A percentile compares a stretch with the other conserved stretches of the same genome.
phyloP scores from a whole-genome alignment of 2,888 invertebrate species.

The Pterostichus niger region DNA sequence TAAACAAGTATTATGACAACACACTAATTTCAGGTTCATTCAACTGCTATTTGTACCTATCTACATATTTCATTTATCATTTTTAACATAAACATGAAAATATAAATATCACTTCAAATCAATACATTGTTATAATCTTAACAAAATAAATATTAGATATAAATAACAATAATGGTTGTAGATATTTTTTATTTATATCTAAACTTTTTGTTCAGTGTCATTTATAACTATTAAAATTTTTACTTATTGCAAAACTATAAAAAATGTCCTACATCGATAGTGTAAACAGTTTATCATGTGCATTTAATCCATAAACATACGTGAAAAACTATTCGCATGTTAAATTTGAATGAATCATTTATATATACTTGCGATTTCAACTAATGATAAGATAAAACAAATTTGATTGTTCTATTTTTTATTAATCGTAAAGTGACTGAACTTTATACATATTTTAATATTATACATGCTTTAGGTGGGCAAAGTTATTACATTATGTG shows the following conservation, averaged over 20 bases:
- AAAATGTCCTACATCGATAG: conserved; percentile 50
- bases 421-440: no score
- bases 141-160: not conserved
- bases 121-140: conserved; percentile 8
- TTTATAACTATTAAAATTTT: conserved; percentile 24
- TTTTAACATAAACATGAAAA: conserved; percentile 13
- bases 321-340: not conserved
- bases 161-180: not conserved
- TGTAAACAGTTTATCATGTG: not conserved
- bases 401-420: no score
- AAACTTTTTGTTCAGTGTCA: not conserved
- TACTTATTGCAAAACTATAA: conserved; percentile 40
- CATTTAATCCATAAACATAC: not conserved
- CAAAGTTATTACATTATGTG: no score
- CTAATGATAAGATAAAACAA: no score
- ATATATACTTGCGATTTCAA: no score
- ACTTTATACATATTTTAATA: no score
- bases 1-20: not conserved
- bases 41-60: conserved; percentile 23
- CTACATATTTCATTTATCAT: conserved; percentile 2
- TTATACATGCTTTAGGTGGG: no score
- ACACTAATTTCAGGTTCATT: conserved; percentile 45
- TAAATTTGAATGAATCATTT: conserved; percentile 1
- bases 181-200: not conserved
- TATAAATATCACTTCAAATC: conserved; percentile 8